Conservation (phyloP, 2,797 vertebrate species). For the Pangasius djambal region DNA sequence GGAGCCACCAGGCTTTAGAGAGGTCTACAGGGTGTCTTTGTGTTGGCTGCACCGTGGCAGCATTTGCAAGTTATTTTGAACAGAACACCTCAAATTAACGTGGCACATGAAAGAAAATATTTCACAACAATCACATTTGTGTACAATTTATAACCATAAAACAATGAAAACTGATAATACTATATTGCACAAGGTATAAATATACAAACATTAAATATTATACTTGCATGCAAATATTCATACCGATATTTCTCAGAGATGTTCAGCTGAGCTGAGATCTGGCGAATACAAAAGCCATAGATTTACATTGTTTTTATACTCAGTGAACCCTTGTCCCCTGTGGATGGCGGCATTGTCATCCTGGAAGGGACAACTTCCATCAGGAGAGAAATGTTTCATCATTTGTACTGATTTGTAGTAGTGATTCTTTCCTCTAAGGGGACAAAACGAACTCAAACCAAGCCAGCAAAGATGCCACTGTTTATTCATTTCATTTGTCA, state of each 20-base stretch:
- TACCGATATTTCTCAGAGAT: background rate
- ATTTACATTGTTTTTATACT: background rate
- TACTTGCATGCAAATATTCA: background rate
- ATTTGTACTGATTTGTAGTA: background rate
- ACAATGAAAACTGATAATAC: background rate
- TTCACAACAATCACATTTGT: background rate
- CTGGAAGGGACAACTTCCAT: background rate
- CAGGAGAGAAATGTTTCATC: background rate
- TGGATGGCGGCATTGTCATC: background rate
- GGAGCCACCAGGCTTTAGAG: conserved; percentile 25
- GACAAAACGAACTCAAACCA: background rate
- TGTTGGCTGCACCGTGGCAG: conserved; percentile 1
- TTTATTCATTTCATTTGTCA: background rate
- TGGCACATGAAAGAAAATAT: background rate
- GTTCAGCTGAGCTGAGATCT: background rate
- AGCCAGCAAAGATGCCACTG: background rate
- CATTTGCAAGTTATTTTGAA: conserved; percentile 10
- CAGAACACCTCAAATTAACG: background rate
- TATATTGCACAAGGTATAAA: background rate
- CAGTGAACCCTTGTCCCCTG: background rate
- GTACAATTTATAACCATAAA: too few species aligned
- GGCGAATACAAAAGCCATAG: background rate
- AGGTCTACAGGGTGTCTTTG: conserved; percentile 18
- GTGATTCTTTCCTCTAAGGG: background rate
- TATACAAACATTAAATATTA: background rate